Base-by-base conservation (phyloP, 2,888 invertebrate species). In the Bursaphelenchus okinawaensis region DNA sequence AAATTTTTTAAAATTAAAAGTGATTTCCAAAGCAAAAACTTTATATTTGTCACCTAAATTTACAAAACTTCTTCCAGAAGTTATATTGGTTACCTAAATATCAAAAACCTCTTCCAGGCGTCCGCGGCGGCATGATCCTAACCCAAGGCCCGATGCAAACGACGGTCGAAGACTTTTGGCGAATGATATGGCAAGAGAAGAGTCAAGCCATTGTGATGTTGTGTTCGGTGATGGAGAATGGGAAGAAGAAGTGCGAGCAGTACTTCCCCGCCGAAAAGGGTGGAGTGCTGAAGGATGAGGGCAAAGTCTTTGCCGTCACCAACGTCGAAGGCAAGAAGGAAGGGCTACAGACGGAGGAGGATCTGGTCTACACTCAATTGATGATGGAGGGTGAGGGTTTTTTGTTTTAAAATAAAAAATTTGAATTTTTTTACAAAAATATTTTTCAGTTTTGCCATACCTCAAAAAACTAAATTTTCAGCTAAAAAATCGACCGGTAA, bases 141-240 rank as follows among this genome's bases (percentile, higher is more conserved):
- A 71, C 66, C 26, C 70, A 69, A 63, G 77, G 72, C 9, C 77
- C 77, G 6, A 72, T 67, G 31, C 66, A 69, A 23, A 67, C 62
- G 52, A 77, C 76, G 4, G 62, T 75, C 31, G 72, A 68, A 7
- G 77, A 77, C 28, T 77, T 77, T 60, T 77, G 75, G 73, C 56
- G 76, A 20, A 67, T 76, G 64, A 63, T 76, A 4, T 76, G 75
- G 75, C 77, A 77, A 51, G 76, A 77, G 52, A 75, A 74, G 67
- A 58, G 68, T 31, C 58, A 61, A 22, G 67, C 64, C 27, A 72
- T 77, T 24, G 65, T 77, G 7, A 77, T 77, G 77, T 66, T 77
- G n/a, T 77, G 76, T 67, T 69, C 68, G 54, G 63, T 74, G 16
- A 67, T 74, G 67, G 76, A 77, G 52, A 51, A 65, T 28, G 76